Conservation (phyloP, 1,140 invertebrate species). For the Cyclargus thomasi region DNA sequence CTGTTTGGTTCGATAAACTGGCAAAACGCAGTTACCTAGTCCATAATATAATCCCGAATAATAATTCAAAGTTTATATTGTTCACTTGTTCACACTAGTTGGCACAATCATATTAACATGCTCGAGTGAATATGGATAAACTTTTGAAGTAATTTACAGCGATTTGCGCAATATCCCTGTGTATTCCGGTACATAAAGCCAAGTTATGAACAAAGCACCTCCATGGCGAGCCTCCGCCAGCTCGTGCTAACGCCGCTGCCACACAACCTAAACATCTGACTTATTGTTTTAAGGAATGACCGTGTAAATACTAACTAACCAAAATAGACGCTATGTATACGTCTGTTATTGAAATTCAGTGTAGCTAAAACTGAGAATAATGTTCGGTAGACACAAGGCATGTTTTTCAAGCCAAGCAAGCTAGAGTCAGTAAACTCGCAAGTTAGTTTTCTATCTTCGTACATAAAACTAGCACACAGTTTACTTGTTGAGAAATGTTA, state of each 20-base stretch:
- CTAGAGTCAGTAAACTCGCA: too few relatives aligned
- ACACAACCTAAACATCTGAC: not conserved
- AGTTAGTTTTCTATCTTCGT: too few relatives aligned
- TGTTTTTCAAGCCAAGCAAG: too few relatives aligned
- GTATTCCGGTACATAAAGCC: conserved; percentile 31
- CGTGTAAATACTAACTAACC: conserved; percentile 19
- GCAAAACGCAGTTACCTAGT: too few relatives aligned
- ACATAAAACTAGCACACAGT: too few relatives aligned
- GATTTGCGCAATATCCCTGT: conserved; percentile 33
- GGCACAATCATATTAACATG: conserved; percentile 7
- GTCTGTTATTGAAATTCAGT: too few relatives aligned
- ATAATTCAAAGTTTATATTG: not conserved
- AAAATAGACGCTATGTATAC: not conserved
- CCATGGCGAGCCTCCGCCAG: conserved; percentile 34
- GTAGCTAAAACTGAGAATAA: too few relatives aligned
- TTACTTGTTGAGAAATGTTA: too few relatives aligned
- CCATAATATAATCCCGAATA: too few relatives aligned
- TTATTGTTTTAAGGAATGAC: conserved; percentile 9
- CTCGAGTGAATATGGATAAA: conserved; percentile 13
- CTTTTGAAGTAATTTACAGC: conserved; percentile 23
- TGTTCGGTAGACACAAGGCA: too few relatives aligned
- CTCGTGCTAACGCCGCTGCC: conserved; percentile 28
- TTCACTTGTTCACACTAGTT: not conserved
- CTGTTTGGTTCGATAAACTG: too few relatives aligned
- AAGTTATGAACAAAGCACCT: conserved; percentile 39